Base-by-base conservation (phyloP, 2,113 vertebrate genomes). In the Talpa occidentalis region DNA sequence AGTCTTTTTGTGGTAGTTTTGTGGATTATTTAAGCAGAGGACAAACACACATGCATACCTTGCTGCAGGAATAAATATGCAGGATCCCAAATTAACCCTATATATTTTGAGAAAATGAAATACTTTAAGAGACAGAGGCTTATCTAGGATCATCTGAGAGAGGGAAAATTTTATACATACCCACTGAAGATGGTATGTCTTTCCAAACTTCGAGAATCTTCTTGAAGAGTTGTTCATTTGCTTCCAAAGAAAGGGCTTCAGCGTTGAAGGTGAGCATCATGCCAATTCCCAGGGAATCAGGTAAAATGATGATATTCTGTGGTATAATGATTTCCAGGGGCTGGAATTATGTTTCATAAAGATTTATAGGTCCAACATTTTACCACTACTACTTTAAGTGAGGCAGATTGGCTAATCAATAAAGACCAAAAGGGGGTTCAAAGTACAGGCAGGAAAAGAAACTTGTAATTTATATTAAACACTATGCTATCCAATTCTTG, bases 241-340 rank as follows among this genome's bases (percentile, higher is more conserved):
- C 99, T 98, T 99, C 98, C 37, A 99, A 98, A 94, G 99, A 99
- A 96, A 99, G 98, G 30, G 99, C 99, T 98, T 99, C 99, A 74
- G 99, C 99, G 95, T 99, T 99, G 6, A 99, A 99, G 96, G 99
- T 99, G 66, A 99, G 99, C 97, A 99, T 98, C 80, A 99, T 98
- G 97, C 99, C 99, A 95, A 99, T 99, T 96, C 99, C 99, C 0
- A 98, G 98, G 88, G 98, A 99, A 95, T 99, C 99, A 2, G 99
- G 99, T 83, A 99, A 98, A 98, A 99, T 99, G 98, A 99, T 99
- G 96, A 99, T 99, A 97, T 99, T 99, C 86, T 99, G 99, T 26
- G 99, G 98, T 88, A 97, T 98, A 95, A 99, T 99, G 83, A 98
- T 98, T 77, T 99, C 99, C 96, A 99, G 98, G 97, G 99, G 99